Percentiles rank a stretch among this genome's conserved stretches.
These are phyloP conservation scores for Leptinotarsa texana DNA, from an alignment of 1,140 invertebrate species.

Conservation along the genomic window DNA sequence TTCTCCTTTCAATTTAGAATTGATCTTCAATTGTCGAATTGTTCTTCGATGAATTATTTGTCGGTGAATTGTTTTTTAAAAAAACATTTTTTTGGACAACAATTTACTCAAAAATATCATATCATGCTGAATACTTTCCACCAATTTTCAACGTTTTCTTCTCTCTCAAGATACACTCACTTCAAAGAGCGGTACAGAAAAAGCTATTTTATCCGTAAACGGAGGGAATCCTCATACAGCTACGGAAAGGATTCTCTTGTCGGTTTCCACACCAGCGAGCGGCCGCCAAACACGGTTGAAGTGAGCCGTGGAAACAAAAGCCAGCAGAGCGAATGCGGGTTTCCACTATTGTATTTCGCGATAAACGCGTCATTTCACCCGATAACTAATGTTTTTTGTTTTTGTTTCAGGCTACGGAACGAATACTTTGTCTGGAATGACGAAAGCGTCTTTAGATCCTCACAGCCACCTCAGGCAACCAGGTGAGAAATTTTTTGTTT, in stretches of 20 bases:
- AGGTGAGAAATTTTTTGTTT: conserved; percentile 61
- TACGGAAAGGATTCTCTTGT: conserved; percentile 52
- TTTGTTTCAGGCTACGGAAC: conserved; percentile 56
- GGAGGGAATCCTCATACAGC: neutral
- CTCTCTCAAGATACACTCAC: too few relatives aligned
- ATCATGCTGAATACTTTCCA: too few relatives aligned
- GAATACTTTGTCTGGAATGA: conserved; percentile 69
- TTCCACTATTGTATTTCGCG: conserved; percentile 31
- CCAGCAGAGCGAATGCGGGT: conserved; percentile 27
- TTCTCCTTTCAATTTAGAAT: too few relatives aligned
- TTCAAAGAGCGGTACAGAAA: neutral
- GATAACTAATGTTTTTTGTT: conserved; percentile 20
- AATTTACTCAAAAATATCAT: too few relatives aligned
- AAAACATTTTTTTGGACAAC: too few relatives aligned
- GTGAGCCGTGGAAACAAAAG: conserved; percentile 49
- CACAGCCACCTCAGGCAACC: conserved; percentile 84
- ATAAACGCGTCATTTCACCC: conserved; percentile 23
- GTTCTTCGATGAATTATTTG: too few relatives aligned
- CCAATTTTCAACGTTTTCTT: too few relatives aligned
- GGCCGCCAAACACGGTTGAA: conserved; percentile 46
- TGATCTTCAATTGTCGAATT: too few relatives aligned
- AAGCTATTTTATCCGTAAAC: neutral
- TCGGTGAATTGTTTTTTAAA: too few relatives aligned
- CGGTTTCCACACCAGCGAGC: conserved; percentile 46
- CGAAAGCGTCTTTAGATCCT: conserved; percentile 78